These are phyloP conservation scores for Saturnia pavonia DNA, from an alignment of 2,888 invertebrate species.

Conservation along the genomic window DNA sequence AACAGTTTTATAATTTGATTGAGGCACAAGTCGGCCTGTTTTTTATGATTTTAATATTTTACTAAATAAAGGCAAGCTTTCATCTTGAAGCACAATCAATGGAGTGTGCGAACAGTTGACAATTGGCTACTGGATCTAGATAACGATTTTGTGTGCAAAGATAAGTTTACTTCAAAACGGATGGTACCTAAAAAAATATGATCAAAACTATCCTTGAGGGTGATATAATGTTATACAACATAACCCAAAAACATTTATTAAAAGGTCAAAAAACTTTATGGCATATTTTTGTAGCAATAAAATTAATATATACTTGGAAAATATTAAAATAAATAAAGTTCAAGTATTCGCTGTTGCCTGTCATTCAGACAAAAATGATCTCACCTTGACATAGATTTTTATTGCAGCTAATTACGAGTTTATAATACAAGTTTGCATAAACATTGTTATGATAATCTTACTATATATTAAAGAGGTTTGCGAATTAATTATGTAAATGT, in stretches of 20 bases:
- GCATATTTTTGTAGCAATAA: not conserved
- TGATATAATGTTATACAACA: not conserved
- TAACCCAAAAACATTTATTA: slow-evolving; percentile 5
- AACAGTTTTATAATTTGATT: no score
- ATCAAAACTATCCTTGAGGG: not conserved
- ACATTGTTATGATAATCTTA: slow-evolving; percentile 40
- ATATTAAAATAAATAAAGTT: slow-evolving; percentile 33
- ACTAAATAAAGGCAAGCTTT: not conserved
- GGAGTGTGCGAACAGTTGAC: not conserved
- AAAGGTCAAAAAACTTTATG: slow-evolving; percentile 6
- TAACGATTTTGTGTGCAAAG: not conserved
- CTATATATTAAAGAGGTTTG: slow-evolving; percentile 12
- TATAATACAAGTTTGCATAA: slow-evolving; percentile 29
- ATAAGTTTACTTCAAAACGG: not conserved
- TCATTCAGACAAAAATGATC: slow-evolving; percentile 17
- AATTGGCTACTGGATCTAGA: not conserved
- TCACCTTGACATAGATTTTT: slow-evolving; percentile 58
- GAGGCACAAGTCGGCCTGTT: no score
- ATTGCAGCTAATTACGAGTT: slow-evolving; percentile 52
- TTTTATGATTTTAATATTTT: not conserved
- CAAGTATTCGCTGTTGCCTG: slow-evolving; percentile 36
- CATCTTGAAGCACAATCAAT: not conserved
- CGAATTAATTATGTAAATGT: slow-evolving; percentile 1
- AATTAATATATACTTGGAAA: not conserved
- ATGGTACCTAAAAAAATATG: no score